Evolutionary conservation across 2,797 vertebrate species (phyloP), one percentile per base, ranked within the genome.

Genomic region (Phalloptychus januarius): DNA sequence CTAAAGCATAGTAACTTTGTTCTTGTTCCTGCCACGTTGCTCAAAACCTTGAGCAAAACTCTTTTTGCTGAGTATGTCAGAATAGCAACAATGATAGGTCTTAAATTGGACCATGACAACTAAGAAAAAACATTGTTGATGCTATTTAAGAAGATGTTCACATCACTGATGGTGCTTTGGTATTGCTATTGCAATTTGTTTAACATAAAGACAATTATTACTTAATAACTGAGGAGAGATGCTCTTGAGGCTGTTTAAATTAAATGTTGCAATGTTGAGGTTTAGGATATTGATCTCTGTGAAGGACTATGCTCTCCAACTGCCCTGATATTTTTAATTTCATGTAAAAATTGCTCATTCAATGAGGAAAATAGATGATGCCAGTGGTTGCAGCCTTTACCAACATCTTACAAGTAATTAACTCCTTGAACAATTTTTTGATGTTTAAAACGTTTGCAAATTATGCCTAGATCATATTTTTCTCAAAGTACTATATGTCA

Each of bases 401-500:
- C 74, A 45, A 82, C 44, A 75, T 45, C 12, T 12, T 45, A 36
- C 11, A 8, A 18, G 50, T 52, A 63, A 42, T 3, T 1, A 1
- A 3, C 4, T 70, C 38, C 63, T 10, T 83, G 15, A n/a, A 15
- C 6, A 48, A 25, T 46, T 48, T 58, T 46, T 5, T 1, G 8
- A 1, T 33, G 20, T 38, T 42, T 48, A 67, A 67, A 76, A 50
- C 52, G 44, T 28, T n/a, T 63, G 28, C 23, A 23, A 38, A 6
- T 16, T 44, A 36, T 56, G 31, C 33, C 7, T 13, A 46, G 36
- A 28, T 67, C n/a, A 48, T 18, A 67, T 75, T 74, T 50, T 63
- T 70, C 16, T 56, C 36, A 46, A 36, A 78, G 74, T 58, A 79
- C 40, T 61, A 10, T 61, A 69, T 2, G 46, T 20, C 46, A 74